Evolutionary conservation across 1,140 invertebrate species (phyloP).

Genomic region (Aphis gossypii): DNA sequence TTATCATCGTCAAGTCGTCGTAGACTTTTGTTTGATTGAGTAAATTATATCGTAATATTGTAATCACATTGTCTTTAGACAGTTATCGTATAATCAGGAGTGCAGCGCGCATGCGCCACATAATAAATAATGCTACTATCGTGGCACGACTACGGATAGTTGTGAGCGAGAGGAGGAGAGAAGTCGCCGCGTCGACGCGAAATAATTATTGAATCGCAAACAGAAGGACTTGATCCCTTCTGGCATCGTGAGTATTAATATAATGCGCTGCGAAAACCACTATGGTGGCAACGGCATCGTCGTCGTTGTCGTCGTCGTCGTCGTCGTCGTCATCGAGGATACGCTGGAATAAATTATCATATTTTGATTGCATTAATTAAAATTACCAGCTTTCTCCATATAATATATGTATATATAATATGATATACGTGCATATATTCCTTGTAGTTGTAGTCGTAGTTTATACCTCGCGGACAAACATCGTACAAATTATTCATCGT

Average conservation of each 20-base stretch:
- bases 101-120: background rate
- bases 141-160: too few relatives aligned
- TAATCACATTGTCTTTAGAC: background rate
- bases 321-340: background rate
- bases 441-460: background rate
- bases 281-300: background rate
- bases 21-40: background rate
- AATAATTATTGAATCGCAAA: background rate
- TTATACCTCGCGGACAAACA: background rate
- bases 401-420: background rate
- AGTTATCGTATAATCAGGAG: background rate
- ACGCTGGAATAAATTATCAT: constrained; percentile 42
- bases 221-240: constrained; percentile 35
- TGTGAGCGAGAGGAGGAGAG: too few relatives aligned
- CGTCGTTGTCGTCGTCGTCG: background rate
- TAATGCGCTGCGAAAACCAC: background rate
- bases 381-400: background rate
- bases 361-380: constrained; percentile 50
- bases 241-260: background rate
- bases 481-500: constrained; percentile 19
- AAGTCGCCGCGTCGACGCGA: background rate
- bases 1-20: background rate
- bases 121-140: background rate
- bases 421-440: background rate
- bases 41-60: background rate